Conservation (phyloP, 1,140 invertebrate genomes). For the Adoxophyes honmai region DNA sequence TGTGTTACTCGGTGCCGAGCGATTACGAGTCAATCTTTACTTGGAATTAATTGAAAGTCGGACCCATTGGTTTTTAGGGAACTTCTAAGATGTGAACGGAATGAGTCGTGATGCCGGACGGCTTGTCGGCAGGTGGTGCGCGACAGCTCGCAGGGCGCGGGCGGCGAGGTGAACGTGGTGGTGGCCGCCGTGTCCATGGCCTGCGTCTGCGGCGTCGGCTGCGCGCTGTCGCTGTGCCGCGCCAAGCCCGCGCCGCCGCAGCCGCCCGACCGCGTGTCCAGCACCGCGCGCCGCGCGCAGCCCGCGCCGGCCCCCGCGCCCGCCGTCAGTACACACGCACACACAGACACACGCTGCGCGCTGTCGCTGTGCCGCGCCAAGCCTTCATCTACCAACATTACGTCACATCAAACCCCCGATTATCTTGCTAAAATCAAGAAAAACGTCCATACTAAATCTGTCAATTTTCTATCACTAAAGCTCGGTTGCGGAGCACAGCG, state of each 20-base stretch:
- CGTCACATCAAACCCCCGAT: too few species aligned
- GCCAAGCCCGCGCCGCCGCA: constrained; percentile 31
- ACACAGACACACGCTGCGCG: too few species aligned
- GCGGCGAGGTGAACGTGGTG: constrained; percentile 81
- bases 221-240: constrained; percentile 77
- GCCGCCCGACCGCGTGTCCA: constrained; percentile 52
- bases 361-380: constrained; percentile 72
- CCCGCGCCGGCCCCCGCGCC: constrained; percentile 22
- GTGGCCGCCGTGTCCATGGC: constrained; percentile 78
- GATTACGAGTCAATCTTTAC: too few species aligned
- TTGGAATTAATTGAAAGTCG: too few species aligned
- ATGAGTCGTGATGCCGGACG: too few species aligned
- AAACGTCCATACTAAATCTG: too few species aligned
- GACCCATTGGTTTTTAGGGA: too few species aligned
- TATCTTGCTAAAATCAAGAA: too few species aligned
- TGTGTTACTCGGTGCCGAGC: too few species aligned
- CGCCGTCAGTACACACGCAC: neutral
- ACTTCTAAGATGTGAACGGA: too few species aligned
- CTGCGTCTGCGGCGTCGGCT: constrained; percentile 80
- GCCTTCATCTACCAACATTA: constrained; percentile 20
- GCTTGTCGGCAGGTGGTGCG: constrained; percentile 49
- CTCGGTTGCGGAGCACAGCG: too few species aligned
- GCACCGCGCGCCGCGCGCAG: constrained; percentile 47
- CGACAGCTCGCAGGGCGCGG: constrained; percentile 61
- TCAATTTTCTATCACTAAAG: too few species aligned